Percentiles rank a stretch among this genome's conserved stretches.
phyloP scores from a whole-genome alignment of 2,888 invertebrate species.

The Philereme vetulata region DNA sequence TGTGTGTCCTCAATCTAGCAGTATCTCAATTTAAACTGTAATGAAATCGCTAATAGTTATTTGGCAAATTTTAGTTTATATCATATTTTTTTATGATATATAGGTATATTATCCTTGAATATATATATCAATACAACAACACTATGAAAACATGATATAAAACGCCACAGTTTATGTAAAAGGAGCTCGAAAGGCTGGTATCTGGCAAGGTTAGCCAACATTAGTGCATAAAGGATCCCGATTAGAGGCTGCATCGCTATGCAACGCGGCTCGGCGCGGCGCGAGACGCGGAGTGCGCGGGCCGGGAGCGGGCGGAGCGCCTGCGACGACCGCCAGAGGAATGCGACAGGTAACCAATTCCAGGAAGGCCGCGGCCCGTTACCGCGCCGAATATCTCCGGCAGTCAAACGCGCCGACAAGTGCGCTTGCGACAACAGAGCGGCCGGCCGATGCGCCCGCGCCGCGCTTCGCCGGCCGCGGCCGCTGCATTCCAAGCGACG shows the following conservation, averaged over 20 bases:
- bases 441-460: constrained; percentile 61
- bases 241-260: constrained; percentile 65
- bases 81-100: too few species aligned
- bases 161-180: not conserved
- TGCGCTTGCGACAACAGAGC: constrained; percentile 79
- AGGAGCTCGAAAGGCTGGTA: constrained; percentile 12
- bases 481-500: constrained; percentile 78
- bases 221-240: constrained; percentile 50
- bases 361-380: constrained; percentile 83
- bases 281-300: constrained; percentile 35
- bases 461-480: constrained; percentile 37
- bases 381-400: constrained; percentile 82
- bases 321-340: constrained; percentile 72
- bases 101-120: too few species aligned
- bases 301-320: constrained; percentile 46
- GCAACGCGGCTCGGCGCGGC: constrained; percentile 46
- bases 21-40: too few species aligned
- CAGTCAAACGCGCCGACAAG: constrained; percentile 83
- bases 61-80: too few species aligned
- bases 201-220: constrained; percentile 37
- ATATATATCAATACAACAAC: too few species aligned
- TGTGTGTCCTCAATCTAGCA: too few species aligned
- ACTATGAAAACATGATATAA: not conserved
- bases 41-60: too few species aligned
- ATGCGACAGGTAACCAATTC: constrained; percentile 84